Evolutionary conservation across 1,140 invertebrate species (phyloP), one percentile per base, ranked within the genome.

Genomic region (Dendrolimus kikuchii): DNA sequence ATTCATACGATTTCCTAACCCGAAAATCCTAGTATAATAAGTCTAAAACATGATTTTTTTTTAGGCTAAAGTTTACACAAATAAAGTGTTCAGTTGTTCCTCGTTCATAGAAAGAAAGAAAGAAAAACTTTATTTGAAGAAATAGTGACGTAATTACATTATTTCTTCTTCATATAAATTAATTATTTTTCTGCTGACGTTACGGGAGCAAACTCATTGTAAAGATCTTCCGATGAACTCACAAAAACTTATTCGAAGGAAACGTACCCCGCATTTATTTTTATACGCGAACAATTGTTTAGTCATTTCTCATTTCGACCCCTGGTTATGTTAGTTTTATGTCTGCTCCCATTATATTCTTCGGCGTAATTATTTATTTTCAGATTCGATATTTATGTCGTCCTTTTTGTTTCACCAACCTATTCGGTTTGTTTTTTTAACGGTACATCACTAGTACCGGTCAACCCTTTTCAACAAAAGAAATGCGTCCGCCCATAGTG

Each of bases 211-310:
- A 79, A 73, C 69, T 77, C 75, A 71, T 77, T 83, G 71, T 79
- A 79, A 81, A 81, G 74, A 76, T 75, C 75, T 77, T 80, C 74
- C 75, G 72, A 81, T 83, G 77, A 76, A 79, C 74, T 82, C 70
- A 71, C 72, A 81, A 80, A 80, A 81, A 81, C 64, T 83, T 81
- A 72, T 73, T 72, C 73, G 64, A 64, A 60, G 75, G 65, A 73
- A 78, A 66, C 61, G 53, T 58, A 62, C 43, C 58, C 70, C 66
- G 79, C 72, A 63, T 83, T 81, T 79, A 78, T 79, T 79, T 81
- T 78, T 81, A 79, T 77, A 66, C 70, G 55, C 53, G 57, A 60
- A 73, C 76, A 79, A 81, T 83, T 83, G 80, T 83, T 83, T 81
- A 76, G 68, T 72, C 71, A 75, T 77, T 77, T 77, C 71, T 82